Evolutionary conservation across 2,113 vertebrate species (phyloP), one percentile per base, ranked within the genome.

Genomic region (Himantopus leucocephalus): DNA sequence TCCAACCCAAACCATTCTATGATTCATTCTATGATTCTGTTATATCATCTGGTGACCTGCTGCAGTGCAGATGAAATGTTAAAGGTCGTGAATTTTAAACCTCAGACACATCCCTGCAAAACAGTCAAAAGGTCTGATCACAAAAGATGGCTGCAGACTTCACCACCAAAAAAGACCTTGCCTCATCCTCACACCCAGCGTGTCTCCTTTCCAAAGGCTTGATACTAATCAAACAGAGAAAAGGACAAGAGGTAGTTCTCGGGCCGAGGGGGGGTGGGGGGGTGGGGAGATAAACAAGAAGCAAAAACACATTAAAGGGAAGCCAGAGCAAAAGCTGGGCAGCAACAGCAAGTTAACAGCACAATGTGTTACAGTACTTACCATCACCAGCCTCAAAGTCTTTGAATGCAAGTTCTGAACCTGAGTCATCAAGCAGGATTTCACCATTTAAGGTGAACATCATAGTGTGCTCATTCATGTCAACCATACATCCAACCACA

Each of bases 361-460:
- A 58, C 13, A 14, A 59, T 52, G 11, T 9, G 22, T 24, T 71
- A 50, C 32, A 21, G 2, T 29, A 97, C 99, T 98, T 84, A 99
- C 99, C 99, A 1, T 99, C 99, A 37, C 98, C 98, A 55, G 98
- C 98, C 64, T 99, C 99, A 78, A 99, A 99, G 96, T 99, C 99
- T 94, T 99, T 99, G 97, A 99, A 99, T 2, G 99, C 99, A 81
- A 99, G 98, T 64, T 99, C 99, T 2, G 99, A 99, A 20, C 99
- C 99, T 0, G 99, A 99, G 81, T 99, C 99, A 62, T 99, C 99
- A 15, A 99, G 99, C 35, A 99, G 97, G 80, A 99, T 98, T 93
- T 99, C 99, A 29, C 99, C 99, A 9, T 99, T 99, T 34, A 99
- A 98, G 0, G 99, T 99, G 98, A 99, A 99, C 98, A 99, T 99